Base-by-base conservation (phyloP, 2,888 invertebrate species). In the Drosophila suboccidentalis region DNA sequence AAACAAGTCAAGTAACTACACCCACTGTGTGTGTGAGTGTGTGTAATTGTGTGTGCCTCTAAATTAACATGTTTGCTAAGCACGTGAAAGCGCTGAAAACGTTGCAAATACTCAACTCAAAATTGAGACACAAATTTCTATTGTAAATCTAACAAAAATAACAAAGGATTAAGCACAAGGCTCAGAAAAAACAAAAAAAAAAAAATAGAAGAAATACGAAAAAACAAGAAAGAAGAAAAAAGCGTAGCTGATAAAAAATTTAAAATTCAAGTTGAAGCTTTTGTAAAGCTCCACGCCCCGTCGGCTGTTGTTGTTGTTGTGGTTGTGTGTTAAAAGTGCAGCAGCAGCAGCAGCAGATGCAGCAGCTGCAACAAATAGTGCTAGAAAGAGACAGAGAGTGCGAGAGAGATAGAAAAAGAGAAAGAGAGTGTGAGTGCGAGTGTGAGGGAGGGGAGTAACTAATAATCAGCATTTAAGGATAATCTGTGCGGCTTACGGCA, bases 381-480 rank as follows among this genome's bases (percentile, higher is more conserved):
- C 29, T 17, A 32, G 47, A 32, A 6, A 43, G 17, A 44, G 44
- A 22, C 2, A 15, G n/a, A 4, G 32, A 47, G n/a, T 29, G 26
- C 4, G 44, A 44, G 13, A 8, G n/a, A 46, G 22, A 44, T 13
- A 8, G 22, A n/a, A 3, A 29, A 1, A 15, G 22, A n/a, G 8
- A 29, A 1, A 15, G 15, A 10, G 29, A 8, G 49, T 11, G 17
- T 8, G 19, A 2, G 19, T 2, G 2, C 1, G 19, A 2, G 19
- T 19, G 2, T 3, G 49, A 17, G 17, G 6, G 8, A 46, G 17
- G 9, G 41, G 19, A 54, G 51, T 51, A 60, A 69, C 72, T 72
- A 78, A 78, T 83, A 72, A 76, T 67, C 84, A 79, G 71, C 69
- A 71, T 71, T 78, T 76, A 71, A 67, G 79, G 85, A 79, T 84